Percentiles rank a stretch among this genome's conserved stretches.
Evolutionary conservation across 2,797 vertebrate genomes (phyloP).

Genomic region (Hozukius guyotensis): DNA sequence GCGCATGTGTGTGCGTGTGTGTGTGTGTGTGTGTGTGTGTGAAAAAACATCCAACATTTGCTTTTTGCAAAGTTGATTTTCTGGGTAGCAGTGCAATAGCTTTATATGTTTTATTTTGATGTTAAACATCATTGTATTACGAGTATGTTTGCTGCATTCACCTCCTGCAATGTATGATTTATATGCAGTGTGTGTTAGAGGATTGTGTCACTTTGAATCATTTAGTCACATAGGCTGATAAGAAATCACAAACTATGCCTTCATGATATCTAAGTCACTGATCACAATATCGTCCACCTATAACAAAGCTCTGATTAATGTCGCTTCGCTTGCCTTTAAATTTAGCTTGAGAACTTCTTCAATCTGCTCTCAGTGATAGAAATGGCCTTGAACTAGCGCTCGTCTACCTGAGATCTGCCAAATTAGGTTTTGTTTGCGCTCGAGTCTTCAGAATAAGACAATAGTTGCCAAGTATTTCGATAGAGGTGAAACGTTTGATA

Average conservation of each 20-base stretch:
- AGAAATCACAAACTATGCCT: constrained; percentile 62
- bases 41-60: constrained; percentile 70
- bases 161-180: constrained; percentile 53
- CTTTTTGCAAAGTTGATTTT: constrained; percentile 80
- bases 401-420: constrained; percentile 53
- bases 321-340: constrained; percentile 81
- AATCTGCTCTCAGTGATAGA: constrained; percentile 54
- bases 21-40: constrained; percentile 23
- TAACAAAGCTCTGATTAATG: constrained; percentile 56
- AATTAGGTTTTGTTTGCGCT: constrained; percentile 78
- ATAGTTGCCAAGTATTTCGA: constrained; percentile 65
- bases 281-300: constrained; percentile 41
- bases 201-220: constrained; percentile 57
- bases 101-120: constrained; percentile 71
- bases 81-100: constrained; percentile 87
- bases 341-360: constrained; percentile 59
- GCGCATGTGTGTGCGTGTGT: neutral
- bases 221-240: constrained; percentile 55
- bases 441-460: constrained; percentile 31
- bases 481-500: constrained; percentile 19
- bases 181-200: constrained; percentile 51
- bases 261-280: constrained; percentile 55
- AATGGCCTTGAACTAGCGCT: constrained; percentile 64
- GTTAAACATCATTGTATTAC: constrained; percentile 72
- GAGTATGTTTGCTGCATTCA: constrained; percentile 53